phyloP scores from a whole-genome alignment of 2,113 vertebrate genomes.

The Hypocryptadius cinnamomeus region DNA sequence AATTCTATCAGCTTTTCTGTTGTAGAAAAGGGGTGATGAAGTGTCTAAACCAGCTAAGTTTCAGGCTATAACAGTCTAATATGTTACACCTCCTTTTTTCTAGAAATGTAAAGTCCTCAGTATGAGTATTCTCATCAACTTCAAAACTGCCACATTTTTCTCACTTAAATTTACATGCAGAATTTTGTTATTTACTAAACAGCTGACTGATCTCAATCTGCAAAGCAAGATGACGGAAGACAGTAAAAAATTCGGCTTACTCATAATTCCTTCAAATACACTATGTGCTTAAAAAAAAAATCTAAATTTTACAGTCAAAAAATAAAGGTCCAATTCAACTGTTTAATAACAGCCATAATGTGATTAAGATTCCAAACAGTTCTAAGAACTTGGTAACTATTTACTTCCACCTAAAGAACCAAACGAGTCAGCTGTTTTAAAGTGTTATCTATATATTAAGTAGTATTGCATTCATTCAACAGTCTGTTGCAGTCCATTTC shows the following conservation, averaged over 20 bases:
- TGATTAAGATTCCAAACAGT: background rate
- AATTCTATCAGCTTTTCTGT: background rate
- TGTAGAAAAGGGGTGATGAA: background rate
- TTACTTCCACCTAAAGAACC: background rate
- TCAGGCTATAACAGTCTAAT: background rate
- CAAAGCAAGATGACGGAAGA: background rate
- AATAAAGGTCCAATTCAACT: background rate
- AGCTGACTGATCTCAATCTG: background rate
- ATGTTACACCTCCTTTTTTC: background rate
- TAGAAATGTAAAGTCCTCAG: background rate
- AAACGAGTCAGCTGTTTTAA: background rate
- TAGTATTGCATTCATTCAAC: background rate
- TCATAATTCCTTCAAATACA: background rate
- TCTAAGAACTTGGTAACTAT: background rate
- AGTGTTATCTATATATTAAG: background rate
- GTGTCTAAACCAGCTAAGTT: background rate
- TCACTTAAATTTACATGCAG: background rate
- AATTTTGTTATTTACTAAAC: background rate
- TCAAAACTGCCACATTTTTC: background rate
- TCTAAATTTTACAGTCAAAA: background rate
- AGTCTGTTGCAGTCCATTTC: background rate
- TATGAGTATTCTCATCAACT: background rate
- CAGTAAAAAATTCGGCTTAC: background rate
- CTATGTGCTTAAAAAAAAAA: background rate
- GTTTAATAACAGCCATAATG: background rate